Conservation (phyloP, 2,113 vertebrate species). For the crab-eating macaque (Macaca fascicularis) region T2T-MFA8v1.1 NC_088376.1:188251501-188252000, state of each 20-base stretch:
- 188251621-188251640: background rate
- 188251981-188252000: background rate
- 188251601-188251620: background rate
- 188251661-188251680: background rate
- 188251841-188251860: conserved; percentile 44
- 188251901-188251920: conserved; percentile 40
- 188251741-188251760: conserved; percentile 13
- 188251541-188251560: background rate
- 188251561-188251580: background rate
- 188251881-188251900: background rate
- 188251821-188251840: conserved; percentile 29
- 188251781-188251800: conserved; percentile 14
- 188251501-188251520: background rate
- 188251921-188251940: conserved; percentile 15
- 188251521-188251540: background rate
- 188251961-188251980: background rate
- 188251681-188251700: background rate
- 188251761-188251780: background rate
- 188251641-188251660: background rate
- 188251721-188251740: conserved; percentile 21
- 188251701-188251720: background rate
- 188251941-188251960: conserved; percentile 37
- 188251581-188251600: background rate
- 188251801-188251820: conserved; percentile 51
- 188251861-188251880: conserved; percentile 61